phyloP scores from a whole-genome alignment of 2,888 invertebrate species.

The Chaetoderma sp. region DNA sequence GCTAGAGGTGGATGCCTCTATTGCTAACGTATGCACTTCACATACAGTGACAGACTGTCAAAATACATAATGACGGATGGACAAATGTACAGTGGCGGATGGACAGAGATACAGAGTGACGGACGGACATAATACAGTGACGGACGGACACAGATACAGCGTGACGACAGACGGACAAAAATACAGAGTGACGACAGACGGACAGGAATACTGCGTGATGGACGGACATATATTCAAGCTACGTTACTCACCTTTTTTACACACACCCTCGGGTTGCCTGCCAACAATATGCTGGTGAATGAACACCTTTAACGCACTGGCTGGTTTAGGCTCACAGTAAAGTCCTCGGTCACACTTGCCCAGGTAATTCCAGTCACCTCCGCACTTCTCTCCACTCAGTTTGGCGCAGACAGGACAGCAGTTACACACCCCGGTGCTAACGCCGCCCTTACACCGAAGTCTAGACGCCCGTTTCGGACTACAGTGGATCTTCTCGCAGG shows the following conservation, averaged over 20 bases:
- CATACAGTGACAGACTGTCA: no score
- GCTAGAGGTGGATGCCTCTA: no score
- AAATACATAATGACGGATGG: no score
- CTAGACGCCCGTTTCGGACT: constrained; percentile 47
- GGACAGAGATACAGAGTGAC: no score
- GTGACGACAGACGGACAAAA: no score
- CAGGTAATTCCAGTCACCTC: constrained; percentile 63
- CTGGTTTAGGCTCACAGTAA: constrained; percentile 41
- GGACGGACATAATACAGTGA: no score
- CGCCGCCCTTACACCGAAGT: constrained; percentile 62
- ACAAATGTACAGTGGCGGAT: no score
- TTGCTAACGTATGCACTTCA: no score
- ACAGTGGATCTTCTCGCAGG: constrained; percentile 67
- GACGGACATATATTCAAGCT: no score
- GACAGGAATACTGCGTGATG: no score
- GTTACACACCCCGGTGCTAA: constrained; percentile 63
- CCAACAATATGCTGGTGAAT: constrained; percentile 1
- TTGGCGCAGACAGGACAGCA: constrained; percentile 68
- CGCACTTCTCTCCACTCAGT: constrained; percentile 61
- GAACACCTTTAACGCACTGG: not conserved
- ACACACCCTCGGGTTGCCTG: constrained; percentile 43
- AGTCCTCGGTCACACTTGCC: constrained; percentile 67
- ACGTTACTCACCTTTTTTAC: constrained; percentile 43
- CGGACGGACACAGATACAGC: no score
- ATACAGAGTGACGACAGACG: no score